phyloP scores from a whole-genome alignment of 2,797 vertebrate genomes.

The Phylloscopus collybita region DNA sequence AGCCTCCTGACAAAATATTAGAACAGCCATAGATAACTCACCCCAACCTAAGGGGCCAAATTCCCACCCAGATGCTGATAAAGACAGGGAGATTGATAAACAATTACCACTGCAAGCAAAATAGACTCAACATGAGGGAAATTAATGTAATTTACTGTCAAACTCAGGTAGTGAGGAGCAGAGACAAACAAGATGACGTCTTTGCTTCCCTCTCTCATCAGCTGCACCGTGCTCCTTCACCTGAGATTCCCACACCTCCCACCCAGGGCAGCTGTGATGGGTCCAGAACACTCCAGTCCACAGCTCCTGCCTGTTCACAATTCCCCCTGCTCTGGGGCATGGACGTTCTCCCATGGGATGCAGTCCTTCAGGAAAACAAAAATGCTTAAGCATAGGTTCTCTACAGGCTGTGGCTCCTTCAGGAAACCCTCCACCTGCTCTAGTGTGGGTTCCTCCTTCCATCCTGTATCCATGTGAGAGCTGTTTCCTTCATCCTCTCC shows the following conservation, averaged over 20 bases:
- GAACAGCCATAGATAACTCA: background rate
- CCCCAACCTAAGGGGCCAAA: background rate
- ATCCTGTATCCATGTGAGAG: background rate
- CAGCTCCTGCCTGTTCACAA: background rate
- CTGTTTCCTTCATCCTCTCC: background rate
- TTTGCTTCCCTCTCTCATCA: background rate
- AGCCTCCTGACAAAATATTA: background rate
- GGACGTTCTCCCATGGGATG: background rate
- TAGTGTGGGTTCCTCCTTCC: background rate
- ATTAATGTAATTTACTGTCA: background rate
- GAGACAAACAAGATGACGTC: rapidly evolving
- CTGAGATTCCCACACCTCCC: background rate
- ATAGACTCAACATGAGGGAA: background rate
- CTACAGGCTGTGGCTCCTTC: background rate
- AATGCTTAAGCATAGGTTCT: background rate
- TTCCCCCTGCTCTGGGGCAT: background rate
- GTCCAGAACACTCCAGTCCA: background rate
- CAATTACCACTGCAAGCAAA: background rate
- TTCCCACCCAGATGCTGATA: background rate
- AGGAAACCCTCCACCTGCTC: background rate
- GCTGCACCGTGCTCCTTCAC: background rate
- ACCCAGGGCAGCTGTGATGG: rapidly evolving
- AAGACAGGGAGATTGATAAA: background rate
- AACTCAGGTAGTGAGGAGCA: background rate
- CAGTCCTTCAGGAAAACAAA: background rate